Conservation (phyloP, 2,797 vertebrate genomes). For the Periophthalmus magnuspinnatus region DNA sequence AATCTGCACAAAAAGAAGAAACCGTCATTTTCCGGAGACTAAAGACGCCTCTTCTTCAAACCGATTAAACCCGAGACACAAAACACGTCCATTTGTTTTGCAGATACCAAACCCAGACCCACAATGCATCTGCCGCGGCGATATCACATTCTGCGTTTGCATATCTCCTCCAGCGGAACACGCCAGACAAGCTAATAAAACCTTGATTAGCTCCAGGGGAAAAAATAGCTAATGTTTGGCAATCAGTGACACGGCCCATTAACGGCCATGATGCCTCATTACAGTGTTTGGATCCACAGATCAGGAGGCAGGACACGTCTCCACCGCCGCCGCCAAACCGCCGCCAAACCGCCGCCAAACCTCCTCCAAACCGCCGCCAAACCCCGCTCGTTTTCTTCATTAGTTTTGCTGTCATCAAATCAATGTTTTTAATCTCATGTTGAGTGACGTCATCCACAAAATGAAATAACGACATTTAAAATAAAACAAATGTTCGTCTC, state of each 20-base stretch:
- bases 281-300: slow-evolving; percentile 52
- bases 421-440: not conserved
- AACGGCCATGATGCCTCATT: slow-evolving; percentile 58
- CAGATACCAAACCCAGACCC: not conserved
- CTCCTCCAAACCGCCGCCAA: too few relatives aligned
- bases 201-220: slow-evolving; percentile 46
- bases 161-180: not conserved
- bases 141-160: not conserved
- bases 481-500: too few relatives aligned
- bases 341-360: slow-evolving; percentile 14
- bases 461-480: too few relatives aligned
- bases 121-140: not conserved
- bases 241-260: slow-evolving; percentile 63
- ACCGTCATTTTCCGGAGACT: too few relatives aligned
- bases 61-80: slow-evolving; percentile 3
- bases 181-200: slow-evolving; percentile 45
- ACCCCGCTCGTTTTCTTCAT: slow-evolving; percentile 22
- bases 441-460: not conserved
- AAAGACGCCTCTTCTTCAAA: slow-evolving; percentile 10
- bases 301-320: slow-evolving; percentile 40
- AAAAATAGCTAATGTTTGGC: slow-evolving; percentile 55
- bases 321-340: too few relatives aligned
- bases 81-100: not conserved
- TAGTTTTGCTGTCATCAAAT: slow-evolving; percentile 26
- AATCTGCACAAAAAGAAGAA: slow-evolving; percentile 17